Percentiles rank a stretch among this genome's conserved stretches.
These are phyloP conservation scores for Chlorospingus flavigularis DNA, from an alignment of 2,797 vertebrate genomes.

Conservation along the genomic window DNA sequence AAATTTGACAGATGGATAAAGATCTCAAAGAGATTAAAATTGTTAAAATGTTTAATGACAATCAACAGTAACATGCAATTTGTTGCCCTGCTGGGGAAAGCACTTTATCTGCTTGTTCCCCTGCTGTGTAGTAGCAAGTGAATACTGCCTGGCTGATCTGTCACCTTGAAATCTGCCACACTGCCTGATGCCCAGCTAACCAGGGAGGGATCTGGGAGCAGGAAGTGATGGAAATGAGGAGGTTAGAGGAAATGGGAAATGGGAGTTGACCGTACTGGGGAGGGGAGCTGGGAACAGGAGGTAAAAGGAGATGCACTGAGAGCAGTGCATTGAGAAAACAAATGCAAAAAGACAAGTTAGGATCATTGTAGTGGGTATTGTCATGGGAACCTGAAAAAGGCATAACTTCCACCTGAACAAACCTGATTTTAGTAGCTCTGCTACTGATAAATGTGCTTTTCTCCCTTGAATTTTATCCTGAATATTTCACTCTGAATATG, in stretches of 20 bases:
- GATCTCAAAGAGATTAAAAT: slow-evolving; percentile 11
- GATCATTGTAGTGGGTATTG: background rate
- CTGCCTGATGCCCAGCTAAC: background rate
- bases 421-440: background rate
- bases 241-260: background rate
- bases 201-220: background rate
- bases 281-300: background rate
- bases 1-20: background rate
- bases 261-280: background rate
- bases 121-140: background rate
- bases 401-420: background rate
- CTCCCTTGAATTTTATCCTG: background rate
- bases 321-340: background rate
- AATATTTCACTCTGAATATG: background rate
- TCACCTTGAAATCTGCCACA: background rate
- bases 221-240: background rate
- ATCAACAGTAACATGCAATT: background rate
- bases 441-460: background rate
- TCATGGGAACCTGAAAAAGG: background rate
- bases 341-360: background rate
- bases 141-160: background rate
- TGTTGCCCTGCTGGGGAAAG: background rate
- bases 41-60: background rate
- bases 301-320: background rate
- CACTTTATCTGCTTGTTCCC: background rate